Base-by-base conservation (phyloP, 2,888 invertebrate species). In the Parochlus steinenii region DNA sequence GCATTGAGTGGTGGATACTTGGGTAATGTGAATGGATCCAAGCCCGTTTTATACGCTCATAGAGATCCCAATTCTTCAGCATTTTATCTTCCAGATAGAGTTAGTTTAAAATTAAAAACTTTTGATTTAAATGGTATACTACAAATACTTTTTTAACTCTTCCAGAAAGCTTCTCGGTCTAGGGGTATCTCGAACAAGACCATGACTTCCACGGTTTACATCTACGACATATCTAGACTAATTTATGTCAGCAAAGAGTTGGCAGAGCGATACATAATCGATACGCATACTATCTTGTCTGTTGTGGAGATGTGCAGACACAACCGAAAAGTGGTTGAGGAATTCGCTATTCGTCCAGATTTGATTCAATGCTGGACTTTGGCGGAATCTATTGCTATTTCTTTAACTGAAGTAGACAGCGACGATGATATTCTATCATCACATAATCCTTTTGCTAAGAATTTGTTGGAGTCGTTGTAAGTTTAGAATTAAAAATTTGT, bases 321-420 rank as follows among this genome's bases (percentile, higher is more conserved):
- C 45, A 93, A 93, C 59, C 77, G 81, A 2, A 69, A 70, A 44
- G 67, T 77, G 3, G 85, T 87, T 5, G 74, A 79, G 8, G 68
- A 69, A 4, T 64, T 73, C 33, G 82, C 82, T 1, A n/a, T n/a
- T n/a, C 71, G 89, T 33, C 64, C 69, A 35, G 92, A 92, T 55
- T 59, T 90, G 39, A 74, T 82, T 11, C 85, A 87, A 55, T 79
- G 87, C 26, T 92, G 92, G 92, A 72, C 73, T 19, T 61, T 90
- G 44, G 81, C 85, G 2, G 77, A 78, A 43, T 61, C 83, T 34
- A 73, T 81, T 19, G 71, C 72, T 7, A 57, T 58, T 1, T 54
- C 66, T 0, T 52, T 63, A 7, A 43, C 44, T 38, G 59, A 61
- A 33, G 59, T 64, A 28, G 60, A 58, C 29, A 61, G 64, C 46